Percentiles rank a stretch among this genome's conserved stretches.
These are phyloP conservation scores for Sebastes taczanowskii DNA, from an alignment of 2,797 vertebrate genomes.

Conservation along the genomic window DNA sequence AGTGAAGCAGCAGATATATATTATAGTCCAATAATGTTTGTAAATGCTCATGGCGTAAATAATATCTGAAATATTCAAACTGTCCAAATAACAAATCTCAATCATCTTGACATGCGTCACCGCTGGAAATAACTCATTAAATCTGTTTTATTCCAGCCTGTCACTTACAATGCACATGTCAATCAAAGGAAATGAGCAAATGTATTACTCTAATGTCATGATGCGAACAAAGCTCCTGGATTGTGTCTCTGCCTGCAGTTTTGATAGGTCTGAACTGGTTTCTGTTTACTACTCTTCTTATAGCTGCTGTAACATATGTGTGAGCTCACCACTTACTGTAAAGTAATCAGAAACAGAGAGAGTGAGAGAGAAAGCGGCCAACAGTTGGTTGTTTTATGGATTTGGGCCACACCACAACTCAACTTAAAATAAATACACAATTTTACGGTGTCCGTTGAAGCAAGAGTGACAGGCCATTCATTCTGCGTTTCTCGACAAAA, in stretches of 20 bases:
- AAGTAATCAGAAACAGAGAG: constrained; percentile 50
- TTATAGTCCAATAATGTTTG: not conserved
- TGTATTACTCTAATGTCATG: not conserved
- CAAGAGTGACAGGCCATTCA: not conserved
- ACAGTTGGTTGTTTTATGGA: constrained; percentile 47
- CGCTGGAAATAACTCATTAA: constrained; percentile 37
- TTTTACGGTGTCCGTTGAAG: constrained; percentile 28
- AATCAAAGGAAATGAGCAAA: constrained; percentile 48
- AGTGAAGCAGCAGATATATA: not conserved
- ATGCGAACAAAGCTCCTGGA: not conserved
- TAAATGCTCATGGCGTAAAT: not conserved
- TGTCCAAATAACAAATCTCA: not conserved
- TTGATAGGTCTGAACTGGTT: constrained; percentile 1
- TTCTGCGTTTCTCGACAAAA: constrained; percentile 1
- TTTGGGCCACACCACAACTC: constrained; percentile 22
- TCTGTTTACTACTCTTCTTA: constrained; percentile 23
- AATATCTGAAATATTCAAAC: not conserved
- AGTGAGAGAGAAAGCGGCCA: not conserved
- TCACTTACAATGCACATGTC: not conserved
- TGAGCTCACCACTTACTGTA: constrained; percentile 50
- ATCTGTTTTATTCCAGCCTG: constrained; percentile 9
- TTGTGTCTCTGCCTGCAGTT: not conserved
- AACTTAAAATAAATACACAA: constrained; percentile 51
- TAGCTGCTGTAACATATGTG: constrained; percentile 42
- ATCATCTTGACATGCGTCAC: constrained; percentile 1